Conservation (phyloP, 2,113 vertebrate genomes). For the Passer domesticus region DNA sequence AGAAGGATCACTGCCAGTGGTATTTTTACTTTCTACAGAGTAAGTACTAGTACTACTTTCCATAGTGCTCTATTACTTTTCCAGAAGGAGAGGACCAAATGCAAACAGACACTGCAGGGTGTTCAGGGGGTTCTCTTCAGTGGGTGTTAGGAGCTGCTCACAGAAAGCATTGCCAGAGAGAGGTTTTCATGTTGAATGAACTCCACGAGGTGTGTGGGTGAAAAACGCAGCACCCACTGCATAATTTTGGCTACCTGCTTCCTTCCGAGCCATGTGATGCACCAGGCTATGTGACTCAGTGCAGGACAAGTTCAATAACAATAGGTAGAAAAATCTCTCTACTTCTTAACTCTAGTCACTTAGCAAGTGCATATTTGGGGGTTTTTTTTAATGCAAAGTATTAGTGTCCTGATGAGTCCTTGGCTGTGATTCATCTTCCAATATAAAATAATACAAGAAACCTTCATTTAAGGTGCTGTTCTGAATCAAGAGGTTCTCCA, state of each 20-base stretch:
- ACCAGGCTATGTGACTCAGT: not conserved
- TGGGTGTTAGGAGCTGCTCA: not conserved
- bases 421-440: not conserved
- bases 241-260: not conserved
- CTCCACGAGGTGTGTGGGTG: not conserved
- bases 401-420: not conserved
- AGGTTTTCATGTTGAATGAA: not conserved
- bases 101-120: not conserved
- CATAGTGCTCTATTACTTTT: not conserved
- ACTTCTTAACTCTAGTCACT: not conserved
- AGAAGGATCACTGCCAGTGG: not conserved
- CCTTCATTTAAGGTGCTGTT: not conserved
- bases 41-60: not conserved
- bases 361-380: not conserved
- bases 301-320: not conserved
- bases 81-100: not conserved
- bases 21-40: not conserved
- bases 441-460: not conserved
- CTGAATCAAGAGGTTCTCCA: not conserved
- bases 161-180: not conserved
- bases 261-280: not conserved
- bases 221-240: not conserved
- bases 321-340: not conserved
- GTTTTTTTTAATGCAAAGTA: not conserved
- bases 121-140: not conserved